Evolutionary conservation across 2,888 invertebrate genomes (phyloP), one percentile per base, ranked within the genome.

Genomic region (Eupithecia pulchellata): DNA sequence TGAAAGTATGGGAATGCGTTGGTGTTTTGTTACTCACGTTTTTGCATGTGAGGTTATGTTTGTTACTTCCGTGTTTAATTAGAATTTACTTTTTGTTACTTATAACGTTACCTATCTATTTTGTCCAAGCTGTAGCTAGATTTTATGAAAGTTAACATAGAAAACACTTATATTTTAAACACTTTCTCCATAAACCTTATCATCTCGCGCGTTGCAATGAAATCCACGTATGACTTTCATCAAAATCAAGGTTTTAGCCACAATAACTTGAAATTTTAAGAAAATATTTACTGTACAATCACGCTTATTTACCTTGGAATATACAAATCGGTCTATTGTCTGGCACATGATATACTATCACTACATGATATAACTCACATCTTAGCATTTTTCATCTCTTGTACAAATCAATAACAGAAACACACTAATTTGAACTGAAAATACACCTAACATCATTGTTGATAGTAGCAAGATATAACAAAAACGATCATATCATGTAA

Each of bases 31-130:
- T 63, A 65, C 39, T 66, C 71, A 74, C 64, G 71, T 74, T 74
- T 74, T 74, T 73, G 69, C 68, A 69, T 66, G 34, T 60, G 39
- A 62, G 68, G 57, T 32, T 70, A 52, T 42, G 66, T 70, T 70
- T 66, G 30, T 32, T 57, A 62, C 57, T 42, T 71, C 66, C 63
- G 63, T 65, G 36, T 60, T 52, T 4, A 52, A 25, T 52, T 20
- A 8, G 8, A 17, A 57, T 57, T 29, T 17, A 57, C 57, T 57
- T 29, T 57, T 57, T 57, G 14, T 27, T 55, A 17, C 14, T 29
- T 25, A 55, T 2, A 25, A 57, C 11, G 29, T 57, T 25, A 52
- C 13, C 52, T 11, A 4, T 9, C 11, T 52, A 52, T 52, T 52
- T 52, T 52, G 52, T 52, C 4, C 13, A 4, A 11, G 52, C 20